Percentiles rank a stretch among this genome's conserved stretches.
phyloP scores from a whole-genome alignment of 2,113 vertebrate genomes.

The Misgurnus mizolepis region DNA sequence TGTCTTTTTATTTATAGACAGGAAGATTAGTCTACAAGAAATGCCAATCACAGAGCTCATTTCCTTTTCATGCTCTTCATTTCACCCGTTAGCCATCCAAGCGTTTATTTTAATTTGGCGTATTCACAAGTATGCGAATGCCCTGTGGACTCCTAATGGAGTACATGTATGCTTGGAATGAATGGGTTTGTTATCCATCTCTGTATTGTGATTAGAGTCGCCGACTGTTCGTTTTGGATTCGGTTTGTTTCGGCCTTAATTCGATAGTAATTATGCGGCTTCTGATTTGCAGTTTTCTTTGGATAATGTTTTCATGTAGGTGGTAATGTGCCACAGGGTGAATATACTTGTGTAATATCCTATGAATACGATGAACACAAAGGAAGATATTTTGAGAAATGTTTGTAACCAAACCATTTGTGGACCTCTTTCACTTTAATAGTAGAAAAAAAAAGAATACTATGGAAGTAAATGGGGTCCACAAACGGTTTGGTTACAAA shows the following conservation, averaged over 20 bases:
- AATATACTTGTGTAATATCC: not conserved
- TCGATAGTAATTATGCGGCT: conserved; percentile 69
- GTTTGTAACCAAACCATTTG: no score
- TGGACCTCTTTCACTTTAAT: no score
- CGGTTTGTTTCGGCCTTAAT: conserved; percentile 65
- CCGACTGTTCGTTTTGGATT: conserved; percentile 64
- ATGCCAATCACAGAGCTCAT: conserved; percentile 67
- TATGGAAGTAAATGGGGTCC: no score
- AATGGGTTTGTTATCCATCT: conserved; percentile 49
- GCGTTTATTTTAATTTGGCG: conserved; percentile 70
- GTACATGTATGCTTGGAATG: conserved; percentile 56
- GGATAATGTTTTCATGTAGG: conserved; percentile 51
- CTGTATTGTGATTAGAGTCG: conserved; percentile 64
- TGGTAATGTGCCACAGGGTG: conserved; percentile 14
- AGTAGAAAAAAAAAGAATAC: no score
- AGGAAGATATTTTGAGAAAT: no score
- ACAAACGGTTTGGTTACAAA: no score
- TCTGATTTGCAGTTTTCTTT: conserved; percentile 56
- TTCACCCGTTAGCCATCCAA: conserved; percentile 56
- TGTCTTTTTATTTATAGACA: not conserved
- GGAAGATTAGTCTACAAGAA: conserved; percentile 46
- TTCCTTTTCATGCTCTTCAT: conserved; percentile 63
- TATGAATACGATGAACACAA: not conserved
- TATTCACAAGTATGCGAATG: conserved; percentile 59
- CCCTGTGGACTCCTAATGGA: conserved; percentile 65